These are phyloP conservation scores for Microctenopoma steveboyesi DNA, from an alignment of 2,797 vertebrate species.

Conservation along the genomic window DNA sequence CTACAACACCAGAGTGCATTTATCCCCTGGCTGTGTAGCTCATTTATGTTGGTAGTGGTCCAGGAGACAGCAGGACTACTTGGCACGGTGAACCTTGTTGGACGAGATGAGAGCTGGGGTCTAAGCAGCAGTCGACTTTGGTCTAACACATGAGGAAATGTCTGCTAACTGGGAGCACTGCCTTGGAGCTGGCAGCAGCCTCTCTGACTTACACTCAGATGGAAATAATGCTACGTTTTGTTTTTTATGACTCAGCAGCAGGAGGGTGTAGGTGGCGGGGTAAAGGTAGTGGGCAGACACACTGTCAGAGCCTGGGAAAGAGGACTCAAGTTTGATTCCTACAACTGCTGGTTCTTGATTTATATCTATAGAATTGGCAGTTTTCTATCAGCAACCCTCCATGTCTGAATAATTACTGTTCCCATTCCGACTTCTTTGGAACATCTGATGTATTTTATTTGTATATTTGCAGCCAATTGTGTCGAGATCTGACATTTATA, in stretches of 20 bases:
- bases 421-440: neutral
- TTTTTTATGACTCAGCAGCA: constrained; percentile 44
- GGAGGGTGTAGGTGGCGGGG: constrained; percentile 46
- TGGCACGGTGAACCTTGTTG: constrained; percentile 66
- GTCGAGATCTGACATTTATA: constrained; percentile 24
- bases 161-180: constrained; percentile 70
- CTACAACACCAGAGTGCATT: constrained; percentile 71
- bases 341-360: neutral
- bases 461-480: neutral
- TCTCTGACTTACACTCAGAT: constrained; percentile 49
- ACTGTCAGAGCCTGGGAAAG: constrained; percentile 13
- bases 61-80: constrained; percentile 80
- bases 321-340: constrained; percentile 23
- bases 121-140: constrained; percentile 61
- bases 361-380: neutral
- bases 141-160: constrained; percentile 77
- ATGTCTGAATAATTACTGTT: constrained; percentile 8
- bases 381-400: no score
- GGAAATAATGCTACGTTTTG: constrained; percentile 65
- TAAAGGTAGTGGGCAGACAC: constrained; percentile 23
- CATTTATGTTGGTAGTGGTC: constrained; percentile 78
- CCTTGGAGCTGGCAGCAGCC: constrained; percentile 61
- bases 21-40: constrained; percentile 52
- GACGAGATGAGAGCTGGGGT: constrained; percentile 69
- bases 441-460: neutral